These are phyloP conservation scores for Lepetodrilus schrolli DNA, from an alignment of 2,888 invertebrate species.

Conservation along the genomic window DNA sequence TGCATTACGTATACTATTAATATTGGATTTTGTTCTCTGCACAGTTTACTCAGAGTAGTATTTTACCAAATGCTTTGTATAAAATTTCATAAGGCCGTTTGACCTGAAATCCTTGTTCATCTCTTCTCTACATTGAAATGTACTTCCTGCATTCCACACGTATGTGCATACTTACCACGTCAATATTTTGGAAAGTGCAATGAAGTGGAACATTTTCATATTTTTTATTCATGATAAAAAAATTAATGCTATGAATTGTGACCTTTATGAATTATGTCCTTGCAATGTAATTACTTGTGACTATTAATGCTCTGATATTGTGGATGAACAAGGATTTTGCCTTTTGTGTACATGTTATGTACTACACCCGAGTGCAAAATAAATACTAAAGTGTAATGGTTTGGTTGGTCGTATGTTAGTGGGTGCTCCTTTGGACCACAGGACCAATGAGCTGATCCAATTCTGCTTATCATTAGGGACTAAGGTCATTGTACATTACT, in stretches of 20 bases:
- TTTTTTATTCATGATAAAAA: background rate
- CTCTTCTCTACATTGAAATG: too few species aligned
- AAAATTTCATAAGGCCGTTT: conserved; percentile 19
- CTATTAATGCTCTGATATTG: background rate
- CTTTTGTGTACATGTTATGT: background rate
- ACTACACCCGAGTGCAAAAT: conserved; percentile 21
- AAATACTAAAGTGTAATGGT: background rate
- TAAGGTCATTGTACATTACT: too few species aligned
- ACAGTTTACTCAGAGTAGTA: conserved; percentile 18
- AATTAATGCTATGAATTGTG: background rate
- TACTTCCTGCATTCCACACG: conserved; percentile 11
- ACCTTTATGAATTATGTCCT: background rate
- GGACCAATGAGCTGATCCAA: too few species aligned
- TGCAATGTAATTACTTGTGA: background rate
- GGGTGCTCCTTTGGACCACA: background rate
- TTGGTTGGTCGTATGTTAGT: background rate
- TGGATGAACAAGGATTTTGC: conserved; percentile 3
- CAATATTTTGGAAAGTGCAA: conserved; percentile 2
- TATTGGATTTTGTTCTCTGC: conserved; percentile 19
- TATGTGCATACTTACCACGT: background rate
- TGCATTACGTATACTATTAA: conserved; percentile 14
- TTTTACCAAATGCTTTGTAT: conserved; percentile 17
- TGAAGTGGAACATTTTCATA: conserved; percentile 8
- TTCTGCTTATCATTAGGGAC: too few species aligned
- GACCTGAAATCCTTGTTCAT: conserved; percentile 3